Base-by-base conservation (phyloP, 2,888 invertebrate genomes). In the Eutolmus rufibarbis region DNA sequence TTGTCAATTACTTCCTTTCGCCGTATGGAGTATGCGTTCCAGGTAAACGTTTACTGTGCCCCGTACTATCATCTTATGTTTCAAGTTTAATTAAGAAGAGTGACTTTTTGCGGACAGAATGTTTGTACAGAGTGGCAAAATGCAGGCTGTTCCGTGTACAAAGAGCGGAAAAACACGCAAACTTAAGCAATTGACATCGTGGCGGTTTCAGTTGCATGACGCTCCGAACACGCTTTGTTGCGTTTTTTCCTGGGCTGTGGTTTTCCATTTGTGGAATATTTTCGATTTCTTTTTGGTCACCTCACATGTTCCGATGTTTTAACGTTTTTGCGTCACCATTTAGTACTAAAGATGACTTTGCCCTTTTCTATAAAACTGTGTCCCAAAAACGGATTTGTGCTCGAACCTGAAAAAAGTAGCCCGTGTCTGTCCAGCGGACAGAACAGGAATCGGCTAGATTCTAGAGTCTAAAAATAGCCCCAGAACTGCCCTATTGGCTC, bases 11-110 rank as follows among this genome's bases (percentile, higher is more conserved):
- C 31, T n/a, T 82, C 57, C 34, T 82, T 56, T 56, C 31, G 34
- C 56, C 51, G n/a, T n/a, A n/a, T n/a, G 16, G 66, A 66, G 40
- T 79, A 79, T 79, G 74, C 19, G 40, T 84, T 84, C 84, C 74
- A 85, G 43, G 85, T 74, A 85, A 85, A 74, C 40, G 43, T 31
- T 43, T 28, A 3, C 74, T 31, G 34, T 34, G n/a, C 40, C 74
- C 19, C 43, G 37, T 31, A 40, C 23, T 40, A 57, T 85, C 85
- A 74, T 85, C 74, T 40, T 16, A 34, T 74, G 43, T 43, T 85
- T 74, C 46, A 46, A 46, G 74, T 85, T 85, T 85, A 85, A 85
- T 85, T 85, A 85, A 74, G 74, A 74, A 85, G 40, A 85, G 85
- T 85, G 74, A 85, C 74, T 85, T 85, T 85, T 84, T 84, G 85